A percentile compares a stretch with the other conserved stretches of the same genome.
Evolutionary conservation across 1,140 invertebrate genomes (phyloP).

Genomic region (Episyrphus balteatus): DNA sequence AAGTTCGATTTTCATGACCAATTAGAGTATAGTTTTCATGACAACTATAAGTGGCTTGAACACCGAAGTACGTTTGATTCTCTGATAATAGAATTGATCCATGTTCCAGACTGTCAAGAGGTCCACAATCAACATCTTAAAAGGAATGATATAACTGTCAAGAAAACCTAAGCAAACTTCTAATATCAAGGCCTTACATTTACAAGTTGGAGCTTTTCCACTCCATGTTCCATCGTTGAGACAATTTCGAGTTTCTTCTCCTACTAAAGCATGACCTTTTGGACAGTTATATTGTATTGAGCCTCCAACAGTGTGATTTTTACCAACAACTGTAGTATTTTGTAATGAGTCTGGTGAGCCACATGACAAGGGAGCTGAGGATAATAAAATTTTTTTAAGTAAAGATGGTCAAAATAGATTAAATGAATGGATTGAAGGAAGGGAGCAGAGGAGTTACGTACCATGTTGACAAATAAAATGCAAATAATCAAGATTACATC

Average conservation of each 20-base stretch:
- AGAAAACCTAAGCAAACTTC: neutral
- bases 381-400: neutral
- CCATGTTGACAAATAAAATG: conserved; percentile 88
- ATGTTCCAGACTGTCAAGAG: conserved; percentile 56
- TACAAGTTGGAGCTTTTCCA: conserved; percentile 64
- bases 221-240: conserved; percentile 67
- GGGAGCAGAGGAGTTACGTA: conserved; percentile 38
- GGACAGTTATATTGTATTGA: conserved; percentile 69
- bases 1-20: conserved; percentile 60
- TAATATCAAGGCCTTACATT: conserved; percentile 51
- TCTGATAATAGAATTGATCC: conserved; percentile 57
- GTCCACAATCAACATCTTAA: conserved; percentile 73
- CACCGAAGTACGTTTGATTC: conserved; percentile 63
- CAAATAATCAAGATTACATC: conserved; percentile 82
- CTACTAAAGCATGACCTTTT: conserved; percentile 70
- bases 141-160: neutral
- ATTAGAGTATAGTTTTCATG: conserved; percentile 75
- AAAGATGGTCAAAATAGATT: neutral
- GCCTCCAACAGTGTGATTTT: conserved; percentile 56
- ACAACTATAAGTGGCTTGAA: conserved; percentile 62
- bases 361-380: conserved; percentile 67
- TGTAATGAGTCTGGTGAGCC: conserved; percentile 75
- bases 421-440: neutral
- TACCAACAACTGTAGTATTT: conserved; percentile 70
- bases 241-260: conserved; percentile 57